These are phyloP conservation scores for human DNA, from an alignment of 2,113 vertebrate genomes.

Conservation along the genomic window DNA sequence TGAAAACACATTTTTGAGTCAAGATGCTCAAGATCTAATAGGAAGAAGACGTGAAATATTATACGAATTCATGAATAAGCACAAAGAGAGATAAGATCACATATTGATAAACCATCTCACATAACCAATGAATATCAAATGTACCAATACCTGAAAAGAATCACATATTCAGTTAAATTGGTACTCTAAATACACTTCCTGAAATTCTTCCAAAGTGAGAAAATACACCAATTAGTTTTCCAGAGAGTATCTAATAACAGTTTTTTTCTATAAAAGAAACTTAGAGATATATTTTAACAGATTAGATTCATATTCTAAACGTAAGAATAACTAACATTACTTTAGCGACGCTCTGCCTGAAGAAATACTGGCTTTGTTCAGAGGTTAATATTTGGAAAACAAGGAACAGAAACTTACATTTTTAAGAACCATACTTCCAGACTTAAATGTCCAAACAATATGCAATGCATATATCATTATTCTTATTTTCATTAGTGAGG, in stretches of 20 bases:
- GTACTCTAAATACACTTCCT: not conserved
- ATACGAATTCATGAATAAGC: not conserved
- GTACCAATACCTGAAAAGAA: not conserved
- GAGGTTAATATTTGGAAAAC: not conserved
- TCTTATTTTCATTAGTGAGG: not conserved
- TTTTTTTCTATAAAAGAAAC: not conserved
- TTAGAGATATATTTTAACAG: not conserved
- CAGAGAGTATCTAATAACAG: not conserved
- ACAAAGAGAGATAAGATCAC: not conserved
- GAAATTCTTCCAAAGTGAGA: not conserved
- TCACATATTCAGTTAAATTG: not conserved
- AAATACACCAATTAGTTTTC: not conserved
- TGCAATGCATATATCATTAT: not conserved
- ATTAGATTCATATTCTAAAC: slow-evolving; percentile 13
- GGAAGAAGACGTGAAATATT: not conserved
- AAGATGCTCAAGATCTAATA: not conserved
- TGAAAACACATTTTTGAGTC: not conserved
- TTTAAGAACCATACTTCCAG: not conserved
- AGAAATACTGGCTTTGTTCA: not conserved
- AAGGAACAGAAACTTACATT: not conserved
- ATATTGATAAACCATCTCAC: not conserved
- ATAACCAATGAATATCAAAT: not conserved
- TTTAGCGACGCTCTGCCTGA: not conserved
- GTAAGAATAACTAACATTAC: not conserved
- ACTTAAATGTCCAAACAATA: slow-evolving; percentile 1